Base-by-base conservation (phyloP, 2,113 vertebrate genomes). In the Hemibagrus wyckioides region DNA sequence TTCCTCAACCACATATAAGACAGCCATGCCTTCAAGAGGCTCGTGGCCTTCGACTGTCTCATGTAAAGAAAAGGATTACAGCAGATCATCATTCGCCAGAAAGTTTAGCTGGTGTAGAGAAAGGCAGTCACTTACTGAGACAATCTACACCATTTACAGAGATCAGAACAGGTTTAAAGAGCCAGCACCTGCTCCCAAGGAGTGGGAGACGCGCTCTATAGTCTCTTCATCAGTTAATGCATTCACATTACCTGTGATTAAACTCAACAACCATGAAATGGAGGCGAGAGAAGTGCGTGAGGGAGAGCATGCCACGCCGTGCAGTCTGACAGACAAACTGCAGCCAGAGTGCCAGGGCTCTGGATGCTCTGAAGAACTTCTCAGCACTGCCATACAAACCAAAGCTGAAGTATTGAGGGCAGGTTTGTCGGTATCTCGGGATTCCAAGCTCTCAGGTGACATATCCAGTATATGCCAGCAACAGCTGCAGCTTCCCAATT, bases 81-180 rank as follows among this genome's bases (percentile, higher is more conserved):
- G 94, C 10, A 92, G 92, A 6, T 90, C 91, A 0, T 96, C 93
- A 52, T 90, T 91, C 88, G 91, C 80, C 3, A 88, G 93, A 63
- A 83, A 92, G 82, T 91, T 91, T 0, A 94, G 94, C 0, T 95
- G 94, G 91, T 95, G 92, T 71, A 92, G 90, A 82, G 95, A 95
- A 2, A 93, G 95, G 0, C 95, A 95, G 90, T 96, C 95, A 83
- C 95, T 97, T 91, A 95, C 96, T 0, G 97, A 99, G 85, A 96
- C 96, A 0, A 96, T 99, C 85, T 99, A 97, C 91, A 99, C 97
- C 92, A 96, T 99, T 92, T 98, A 96, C 91, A 95, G 81, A 75
- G 97, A 98, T 90, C 96, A 87, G 69, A 94, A 88, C 91, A 94
- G 92, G 63, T 90, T 88, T 39, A 71, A 92, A 6, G 93, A 94